Evolutionary conservation across 2,888 invertebrate genomes (phyloP), one percentile per base, ranked within the genome.

Genomic region (Dryomyza anilis): DNA sequence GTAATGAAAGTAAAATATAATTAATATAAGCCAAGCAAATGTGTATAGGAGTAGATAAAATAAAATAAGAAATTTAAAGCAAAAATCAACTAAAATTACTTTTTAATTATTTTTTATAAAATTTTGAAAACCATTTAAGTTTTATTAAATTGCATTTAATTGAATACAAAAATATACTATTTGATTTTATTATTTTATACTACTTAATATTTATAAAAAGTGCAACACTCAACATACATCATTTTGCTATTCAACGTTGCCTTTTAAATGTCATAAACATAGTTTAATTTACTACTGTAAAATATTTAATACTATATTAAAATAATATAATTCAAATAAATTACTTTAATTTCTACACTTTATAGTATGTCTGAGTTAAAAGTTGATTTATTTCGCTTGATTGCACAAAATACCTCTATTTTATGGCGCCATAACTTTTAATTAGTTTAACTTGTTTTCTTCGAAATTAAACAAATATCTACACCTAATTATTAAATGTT

Each of bases 31-130:
- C n/a, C n/a, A n/a, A n/a, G n/a, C 57, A 43, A 52, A 63, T 66
- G 66, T 57, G 67, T 59, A 65, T 65, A 67, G 16, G n/a, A 61
- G 63, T n/a, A 62, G 45, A 57, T n/a, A n/a, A n/a, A n/a, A 65
- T 59, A 64, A 57, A 67, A 60, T 65, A 71, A 65, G 7, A 33
- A 33, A 33, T 33, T 33, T 33, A 12, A 33, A 8, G 6, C 12
- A 33, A 33, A 33, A 33, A 8, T 33, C 33, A 33, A 8, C 33
- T 8, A 33, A 33, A 8, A 8, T 33, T 33, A 33, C 12, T 33
- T 6, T 8, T 8, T 8, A 33, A 8, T 33, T 12, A 46, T 46
- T 46, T 19, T 8, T 5, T 5, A 19, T 46, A 16, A 21, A 19
- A 21, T 4, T 46, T 46, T 21, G 3, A 4, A n/a, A n/a, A 46